Evolutionary conservation across 2,888 invertebrate genomes (phyloP).

Genomic region (Habrosyne pyritoides): DNA sequence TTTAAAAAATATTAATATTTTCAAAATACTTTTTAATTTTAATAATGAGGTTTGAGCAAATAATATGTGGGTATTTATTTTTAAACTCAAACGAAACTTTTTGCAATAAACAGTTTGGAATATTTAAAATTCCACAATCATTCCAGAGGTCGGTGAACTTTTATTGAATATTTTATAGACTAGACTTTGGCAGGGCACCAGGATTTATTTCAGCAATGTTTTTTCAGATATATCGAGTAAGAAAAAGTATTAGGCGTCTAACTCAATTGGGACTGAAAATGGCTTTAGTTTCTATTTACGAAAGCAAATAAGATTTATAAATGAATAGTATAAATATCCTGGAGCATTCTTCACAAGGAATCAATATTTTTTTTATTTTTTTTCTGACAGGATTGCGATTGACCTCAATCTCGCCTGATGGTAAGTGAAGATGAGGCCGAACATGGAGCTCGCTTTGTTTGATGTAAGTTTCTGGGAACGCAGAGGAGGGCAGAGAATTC

Average conservation of each 20-base stretch:
- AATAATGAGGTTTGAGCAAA: neutral
- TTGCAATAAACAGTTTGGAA: neutral
- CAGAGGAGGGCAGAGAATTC: too few species aligned
- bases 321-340: too few species aligned
- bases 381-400: too few species aligned
- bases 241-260: neutral
- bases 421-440: too few species aligned
- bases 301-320: too few species aligned
- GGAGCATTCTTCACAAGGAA: too few species aligned
- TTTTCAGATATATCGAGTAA: neutral
- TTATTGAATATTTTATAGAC: neutral
- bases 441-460: too few species aligned
- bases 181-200: neutral
- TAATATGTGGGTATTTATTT: neutral
- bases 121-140: neutral
- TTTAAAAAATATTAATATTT: neutral
- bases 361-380: too few species aligned
- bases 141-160: neutral
- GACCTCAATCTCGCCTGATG: too few species aligned
- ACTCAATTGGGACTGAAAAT: too few species aligned
- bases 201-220: neutral
- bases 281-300: too few species aligned
- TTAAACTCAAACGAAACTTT: neutral
- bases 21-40: neutral
- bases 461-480: too few species aligned